A percentile compares a stretch with the other conserved stretches of the same genome.
Conservation (phyloP, 2,888 invertebrate species). For the Coecobrya sp. region DNA sequence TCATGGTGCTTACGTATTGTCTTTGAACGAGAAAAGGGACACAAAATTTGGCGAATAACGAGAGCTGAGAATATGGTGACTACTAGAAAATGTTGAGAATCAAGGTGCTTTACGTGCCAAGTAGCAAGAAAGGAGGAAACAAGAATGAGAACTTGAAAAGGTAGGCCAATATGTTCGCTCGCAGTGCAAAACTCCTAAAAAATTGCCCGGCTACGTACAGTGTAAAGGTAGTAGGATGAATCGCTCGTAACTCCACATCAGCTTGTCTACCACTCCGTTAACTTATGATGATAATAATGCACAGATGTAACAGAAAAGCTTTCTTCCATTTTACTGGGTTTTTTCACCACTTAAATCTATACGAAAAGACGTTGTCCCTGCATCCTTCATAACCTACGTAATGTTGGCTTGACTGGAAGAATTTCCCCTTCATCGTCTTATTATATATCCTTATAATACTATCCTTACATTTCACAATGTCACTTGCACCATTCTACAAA, state of each 20-base stretch:
- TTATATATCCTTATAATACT: slow-evolving; percentile 25
- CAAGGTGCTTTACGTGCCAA: slow-evolving; percentile 51
- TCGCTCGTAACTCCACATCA: slow-evolving; percentile 31
- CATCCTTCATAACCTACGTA: neutral
- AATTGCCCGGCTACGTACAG: neutral
- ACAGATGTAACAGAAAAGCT: slow-evolving; percentile 32
- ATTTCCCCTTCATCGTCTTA: neutral
- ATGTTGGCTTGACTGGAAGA: slow-evolving; percentile 14
- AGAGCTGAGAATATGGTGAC: neutral
- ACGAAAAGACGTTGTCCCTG: neutral
- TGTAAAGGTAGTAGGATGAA: slow-evolving; percentile 2
- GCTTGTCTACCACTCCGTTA: slow-evolving; percentile 44
- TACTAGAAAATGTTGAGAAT: slow-evolving; percentile 19
- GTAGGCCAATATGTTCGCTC: neutral
- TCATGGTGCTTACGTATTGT: neutral
- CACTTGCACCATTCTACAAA: slow-evolving; percentile 60
- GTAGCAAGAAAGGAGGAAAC: neutral
- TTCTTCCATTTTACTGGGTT: slow-evolving; percentile 18
- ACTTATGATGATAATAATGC: slow-evolving; percentile 52
- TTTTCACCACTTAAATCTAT: slow-evolving; percentile 14
- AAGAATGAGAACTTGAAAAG: neutral
- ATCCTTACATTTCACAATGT: slow-evolving; percentile 67
- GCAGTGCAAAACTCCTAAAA: neutral
- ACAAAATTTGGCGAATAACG: neutral
- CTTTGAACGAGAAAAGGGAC: neutral